Base-by-base conservation (phyloP, 2,888 invertebrate genomes). In the Tuberolachnus salignus region DNA sequence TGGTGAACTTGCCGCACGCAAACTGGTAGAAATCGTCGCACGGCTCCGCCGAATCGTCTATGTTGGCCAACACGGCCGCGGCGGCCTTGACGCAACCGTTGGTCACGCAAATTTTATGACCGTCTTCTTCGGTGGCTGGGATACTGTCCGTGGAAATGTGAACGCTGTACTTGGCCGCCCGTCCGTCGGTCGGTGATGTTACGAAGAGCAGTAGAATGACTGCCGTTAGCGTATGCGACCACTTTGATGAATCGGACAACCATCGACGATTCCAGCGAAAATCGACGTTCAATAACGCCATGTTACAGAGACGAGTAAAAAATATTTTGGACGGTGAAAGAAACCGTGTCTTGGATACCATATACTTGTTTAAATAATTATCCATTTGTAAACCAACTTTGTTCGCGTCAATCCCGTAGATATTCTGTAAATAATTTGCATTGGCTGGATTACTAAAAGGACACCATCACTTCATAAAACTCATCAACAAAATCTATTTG, bases 21-120 rank as follows among this genome's bases (percentile, higher is more conserved):
- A 73, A 80, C 19, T 66, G 23, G 21, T 80, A 80, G 16, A 80
- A 73, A 11, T 80, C 49, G 63, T 66, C 73, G 19, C 66, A 73
- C n/a, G 57, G 66, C 1, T n/a, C 3, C 23, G 44, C 55, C 14
- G 55, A 26, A n/a, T 63, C 44, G 53, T 66, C 49, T 46, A 80
- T 64, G 44, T 66, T 80, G 19, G 80, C 66, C 46, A 61, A 19
- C n/a, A 80, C 26, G 55, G 53, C 16, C 9, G 53, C 66, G 1
- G 72, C 72, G 14, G 80, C 55, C 34, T 16, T 26, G 1, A 51
- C 53, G 42, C 72, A 71, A 10, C 72, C 72, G 21, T 21, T 21
- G 11, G 55, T 19, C 55, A 21, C 55, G 55, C 55, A 55, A 3
- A 55, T 21, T 1, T 21, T 21, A 11, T 2, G 10, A 19, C 11